A percentile compares a stretch with the other conserved stretches of the same genome.
These are phyloP conservation scores for Papilio machaon DNA, from an alignment of 1,140 invertebrate genomes.

Conservation along the genomic window DNA sequence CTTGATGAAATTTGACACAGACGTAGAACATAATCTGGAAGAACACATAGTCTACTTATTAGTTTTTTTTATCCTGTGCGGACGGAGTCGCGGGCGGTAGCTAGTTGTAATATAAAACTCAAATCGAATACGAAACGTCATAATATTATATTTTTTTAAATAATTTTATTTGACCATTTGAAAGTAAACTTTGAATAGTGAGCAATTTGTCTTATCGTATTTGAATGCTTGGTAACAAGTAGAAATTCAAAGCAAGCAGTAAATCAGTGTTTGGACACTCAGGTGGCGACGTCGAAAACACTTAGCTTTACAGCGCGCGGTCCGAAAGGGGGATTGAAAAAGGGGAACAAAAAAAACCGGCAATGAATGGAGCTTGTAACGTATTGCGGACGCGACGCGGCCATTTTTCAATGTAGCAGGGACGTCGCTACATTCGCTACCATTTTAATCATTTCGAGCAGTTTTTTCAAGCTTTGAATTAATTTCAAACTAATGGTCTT, in stretches of 20 bases:
- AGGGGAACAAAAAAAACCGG: slow-evolving; percentile 14
- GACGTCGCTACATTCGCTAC: slow-evolving; percentile 1
- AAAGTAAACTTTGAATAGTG: neutral
- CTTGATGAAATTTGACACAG: too few relatives aligned
- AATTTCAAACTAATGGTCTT: neutral
- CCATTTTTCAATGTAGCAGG: slow-evolving; percentile 8
- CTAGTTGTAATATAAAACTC: neutral
- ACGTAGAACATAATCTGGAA: too few relatives aligned
- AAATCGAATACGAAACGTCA: neutral
- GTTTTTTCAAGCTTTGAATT: slow-evolving; percentile 10
- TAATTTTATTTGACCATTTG: too few relatives aligned
- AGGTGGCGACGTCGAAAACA: slow-evolving; percentile 23
- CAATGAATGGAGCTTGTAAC: slow-evolving; percentile 1
- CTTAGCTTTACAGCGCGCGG: slow-evolving; percentile 23
- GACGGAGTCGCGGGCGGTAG: too few relatives aligned
- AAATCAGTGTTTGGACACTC: slow-evolving; percentile 26
- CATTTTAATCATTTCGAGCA: slow-evolving; percentile 16
- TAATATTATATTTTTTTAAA: neutral
- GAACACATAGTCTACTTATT: too few relatives aligned
- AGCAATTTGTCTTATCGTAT: slow-evolving; percentile 9
- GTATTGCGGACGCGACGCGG: neutral
- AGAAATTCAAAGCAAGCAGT: slow-evolving; percentile 22
- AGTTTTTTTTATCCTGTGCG: neutral
- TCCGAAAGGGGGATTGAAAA: slow-evolving; percentile 15
- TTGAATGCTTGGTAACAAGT: neutral